Evolutionary conservation across 2,113 vertebrate genomes (phyloP).

Genomic region (Tiliqua scincoides): DNA sequence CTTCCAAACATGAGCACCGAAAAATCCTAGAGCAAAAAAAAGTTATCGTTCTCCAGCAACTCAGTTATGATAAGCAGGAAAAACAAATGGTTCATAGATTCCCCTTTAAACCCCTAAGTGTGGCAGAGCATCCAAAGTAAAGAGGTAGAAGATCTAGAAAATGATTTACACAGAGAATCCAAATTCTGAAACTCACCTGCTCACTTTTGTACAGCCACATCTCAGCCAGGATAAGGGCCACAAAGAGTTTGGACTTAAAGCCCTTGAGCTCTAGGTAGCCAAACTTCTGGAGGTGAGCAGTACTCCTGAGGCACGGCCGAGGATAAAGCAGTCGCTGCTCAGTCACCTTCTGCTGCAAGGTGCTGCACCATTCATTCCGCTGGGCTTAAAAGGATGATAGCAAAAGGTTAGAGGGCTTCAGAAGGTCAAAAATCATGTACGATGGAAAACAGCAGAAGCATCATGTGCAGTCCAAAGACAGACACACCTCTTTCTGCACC

Average conservation of each 20-base stretch:
- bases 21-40: neutral
- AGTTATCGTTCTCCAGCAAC: neutral
- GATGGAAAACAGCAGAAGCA: constrained; percentile 4
- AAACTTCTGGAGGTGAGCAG: constrained; percentile 81
- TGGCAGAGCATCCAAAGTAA: neutral
- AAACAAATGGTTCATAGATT: neutral
- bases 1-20: neutral
- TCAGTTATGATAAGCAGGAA: neutral
- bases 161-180: neutral
- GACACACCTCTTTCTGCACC: neutral
- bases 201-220: constrained; percentile 97
- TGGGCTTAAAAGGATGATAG: constrained; percentile 74
- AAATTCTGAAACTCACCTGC: constrained; percentile 79
- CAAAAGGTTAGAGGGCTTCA: neutral
- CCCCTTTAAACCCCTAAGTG: neutral
- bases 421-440: neutral
- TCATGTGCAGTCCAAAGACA: neutral
- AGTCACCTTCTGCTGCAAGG: constrained; percentile 86
- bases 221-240: constrained; percentile 86
- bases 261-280: constrained; percentile 92
- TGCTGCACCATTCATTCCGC: constrained; percentile 87
- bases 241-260: constrained; percentile 91
- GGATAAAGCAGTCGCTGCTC: constrained; percentile 81
- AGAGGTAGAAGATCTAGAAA: neutral
- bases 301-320: constrained; percentile 75